Evolutionary conservation across 1,140 invertebrate genomes (phyloP), one percentile per base, ranked within the genome.

Genomic region (Chelonus insularis): DNA sequence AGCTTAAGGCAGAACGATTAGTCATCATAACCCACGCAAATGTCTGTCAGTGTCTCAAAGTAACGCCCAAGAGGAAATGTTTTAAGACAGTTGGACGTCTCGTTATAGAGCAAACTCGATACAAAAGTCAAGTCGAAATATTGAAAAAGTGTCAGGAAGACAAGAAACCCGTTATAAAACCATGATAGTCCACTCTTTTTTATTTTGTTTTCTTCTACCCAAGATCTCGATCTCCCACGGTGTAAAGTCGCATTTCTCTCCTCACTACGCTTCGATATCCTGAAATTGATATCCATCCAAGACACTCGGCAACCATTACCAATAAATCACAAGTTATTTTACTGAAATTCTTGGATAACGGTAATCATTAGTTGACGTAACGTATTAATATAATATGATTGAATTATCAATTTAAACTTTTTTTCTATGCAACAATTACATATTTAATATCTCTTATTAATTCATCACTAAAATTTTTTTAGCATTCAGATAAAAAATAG

Each of bases 281-380:
- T 60, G 52, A 64, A 57, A 64, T 63, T 37, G 62, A 64, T 64
- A 55, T 55, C 41, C 43, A 39, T 37, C 54, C 11, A 41, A 4
- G 18, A 36, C 39, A 47, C 39, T 52, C 41, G 43, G 60, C 25
- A 12, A 16, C 4, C 48, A 34, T 11, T 47, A 37, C 32, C 60
- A 60, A 70, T 65, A 66, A 67, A 68, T 67, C 64, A 65, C 58
- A 25, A 62, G 57, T 52, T 54, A 59, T 63, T 64, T 29, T 36
- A 21, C 43, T 18, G 16, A 8, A 25, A 11, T 39, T 21, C 39
- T 43, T 25, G 63, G 37, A 62, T 71, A 71, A 71, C 69, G 69
- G 69, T 71, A 67, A 65, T 69, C 65, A 71, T 67, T 69, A 69
- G 67, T 29, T 29, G 25, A 29, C 25, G 7, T 29, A 29, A 29